Base-by-base conservation (phyloP, 1,140 invertebrate species). In the Agrilus planipennis region DNA sequence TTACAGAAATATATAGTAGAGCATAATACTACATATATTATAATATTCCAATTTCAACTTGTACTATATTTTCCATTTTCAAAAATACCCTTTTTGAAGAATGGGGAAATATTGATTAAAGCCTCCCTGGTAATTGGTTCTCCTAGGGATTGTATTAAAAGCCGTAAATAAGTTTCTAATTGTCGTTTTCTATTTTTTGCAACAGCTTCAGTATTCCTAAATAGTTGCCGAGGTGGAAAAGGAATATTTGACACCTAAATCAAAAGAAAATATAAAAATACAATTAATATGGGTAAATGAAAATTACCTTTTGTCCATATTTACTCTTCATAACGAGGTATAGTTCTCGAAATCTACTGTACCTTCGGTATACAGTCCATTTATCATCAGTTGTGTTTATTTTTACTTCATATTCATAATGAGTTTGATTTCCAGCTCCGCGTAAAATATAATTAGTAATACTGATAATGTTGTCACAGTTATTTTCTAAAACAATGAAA, bases 361-460 rank as follows among this genome's bases (percentile, higher is more conserved):
- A 91, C 41, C 87, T 71, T 41, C 88, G 68, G 50, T 85, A 67
- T 32, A 91, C 70, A 23, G 74, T 77, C 73, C 84, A n/a, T n/a
- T 58, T 84, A 32, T 71, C 70, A 41, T 83, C 82, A 28, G 71
- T 67, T 19, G 79, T 69, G 4, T 69, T 64, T 36, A 84, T 72
- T 44, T 83, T 75, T 21, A 91, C 77, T 65, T 90, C 86, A 63
- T 88, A 90, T 62, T 89, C 85, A 62, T 86, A 86, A 63, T 91
- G 86, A 23, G 82, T 81, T 52, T 76, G 75, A n/a, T 76, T 76
- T 16, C 87, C 87, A 42, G 82, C 78, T 28, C 85, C 84, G 17
- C 84, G 70, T 52, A 87, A 68, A 34, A 85, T 75, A 64, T 79
- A 89, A 15, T 76, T 76, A 4, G 83, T 79, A 48, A 84, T 72